These are phyloP conservation scores for Epistrophella euchroma DNA, from an alignment of 2,888 invertebrate genomes.

Conservation along the genomic window DNA sequence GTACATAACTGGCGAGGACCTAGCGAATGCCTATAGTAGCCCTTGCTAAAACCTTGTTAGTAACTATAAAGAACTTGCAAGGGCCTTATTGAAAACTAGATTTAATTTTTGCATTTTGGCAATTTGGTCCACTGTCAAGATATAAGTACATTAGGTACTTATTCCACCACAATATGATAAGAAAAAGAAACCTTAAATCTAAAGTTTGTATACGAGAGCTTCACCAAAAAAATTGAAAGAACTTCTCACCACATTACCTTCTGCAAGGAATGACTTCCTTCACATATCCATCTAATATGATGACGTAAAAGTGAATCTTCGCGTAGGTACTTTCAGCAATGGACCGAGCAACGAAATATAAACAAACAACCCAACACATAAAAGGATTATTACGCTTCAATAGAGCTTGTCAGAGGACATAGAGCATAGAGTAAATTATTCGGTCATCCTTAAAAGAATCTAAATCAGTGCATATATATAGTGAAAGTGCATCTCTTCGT, in stretches of 20 bases:
- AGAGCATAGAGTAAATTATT: constrained; percentile 45
- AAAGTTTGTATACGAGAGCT: constrained; percentile 35
- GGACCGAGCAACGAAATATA: constrained; percentile 51
- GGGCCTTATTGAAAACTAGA: too few species aligned
- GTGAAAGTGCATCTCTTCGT: constrained; percentile 57
- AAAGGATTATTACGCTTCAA: constrained; percentile 59
- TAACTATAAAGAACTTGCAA: too few species aligned
- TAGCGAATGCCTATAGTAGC: too few species aligned
- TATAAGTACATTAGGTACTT: too few species aligned
- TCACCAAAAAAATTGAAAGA: constrained; percentile 41
- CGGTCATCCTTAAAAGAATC: constrained; percentile 23
- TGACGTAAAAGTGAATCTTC: constrained; percentile 67
- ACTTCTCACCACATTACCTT: constrained; percentile 64
- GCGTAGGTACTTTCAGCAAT: constrained; percentile 55
- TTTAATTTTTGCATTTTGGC: too few species aligned
- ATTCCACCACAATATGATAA: background rate
- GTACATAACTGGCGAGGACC: too few species aligned
- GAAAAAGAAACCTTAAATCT: background rate
- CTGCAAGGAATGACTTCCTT: constrained; percentile 37
- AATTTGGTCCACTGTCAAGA: too few species aligned
- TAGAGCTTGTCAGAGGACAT: constrained; percentile 49
- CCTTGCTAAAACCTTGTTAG: too few species aligned
- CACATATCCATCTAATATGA: constrained; percentile 47
- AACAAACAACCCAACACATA: constrained; percentile 71
- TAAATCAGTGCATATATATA: constrained; percentile 45